A percentile compares a stretch with the other conserved stretches of the same genome.
Conservation (phyloP, 2,888 invertebrate genomes). For the Branchipolynoe longqiensis region DNA sequence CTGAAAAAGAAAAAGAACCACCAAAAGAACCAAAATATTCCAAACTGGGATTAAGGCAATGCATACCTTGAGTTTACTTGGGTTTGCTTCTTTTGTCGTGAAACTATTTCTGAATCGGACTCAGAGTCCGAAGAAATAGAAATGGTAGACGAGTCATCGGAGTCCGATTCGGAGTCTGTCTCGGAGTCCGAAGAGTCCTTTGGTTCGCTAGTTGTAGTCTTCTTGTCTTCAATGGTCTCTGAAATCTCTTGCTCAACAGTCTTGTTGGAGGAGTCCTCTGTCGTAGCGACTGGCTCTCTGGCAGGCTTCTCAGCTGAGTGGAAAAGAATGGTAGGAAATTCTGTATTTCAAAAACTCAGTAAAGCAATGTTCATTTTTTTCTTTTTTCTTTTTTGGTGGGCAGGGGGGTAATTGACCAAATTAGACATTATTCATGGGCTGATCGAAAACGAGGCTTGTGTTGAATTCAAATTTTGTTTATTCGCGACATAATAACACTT, state of each 20-base stretch:
- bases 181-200: slow-evolving; percentile 15
- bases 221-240: neutral
- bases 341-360: no score
- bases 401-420: no score
- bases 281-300: neutral
- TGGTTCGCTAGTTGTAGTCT: slow-evolving; percentile 9
- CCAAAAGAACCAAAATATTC: no score
- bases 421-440: no score
- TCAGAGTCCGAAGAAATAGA: slow-evolving; percentile 29
- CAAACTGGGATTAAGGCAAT: no score
- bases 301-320: neutral
- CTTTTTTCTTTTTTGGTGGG: no score
- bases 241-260: neutral
- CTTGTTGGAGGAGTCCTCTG: slow-evolving; percentile 22
- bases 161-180: slow-evolving; percentile 54
- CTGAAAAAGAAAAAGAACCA: no score
- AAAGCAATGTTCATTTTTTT: no score
- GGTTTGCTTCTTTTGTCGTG: neutral
- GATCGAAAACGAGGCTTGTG: no score
- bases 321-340: no score
- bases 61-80: slow-evolving; percentile 30
- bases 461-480: no score
- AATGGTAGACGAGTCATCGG: neutral
- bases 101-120: slow-evolving; percentile 27
- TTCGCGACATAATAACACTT: no score